Base-by-base conservation (phyloP, 2,113 vertebrate species). In the Pterocles orientalis region DNA sequence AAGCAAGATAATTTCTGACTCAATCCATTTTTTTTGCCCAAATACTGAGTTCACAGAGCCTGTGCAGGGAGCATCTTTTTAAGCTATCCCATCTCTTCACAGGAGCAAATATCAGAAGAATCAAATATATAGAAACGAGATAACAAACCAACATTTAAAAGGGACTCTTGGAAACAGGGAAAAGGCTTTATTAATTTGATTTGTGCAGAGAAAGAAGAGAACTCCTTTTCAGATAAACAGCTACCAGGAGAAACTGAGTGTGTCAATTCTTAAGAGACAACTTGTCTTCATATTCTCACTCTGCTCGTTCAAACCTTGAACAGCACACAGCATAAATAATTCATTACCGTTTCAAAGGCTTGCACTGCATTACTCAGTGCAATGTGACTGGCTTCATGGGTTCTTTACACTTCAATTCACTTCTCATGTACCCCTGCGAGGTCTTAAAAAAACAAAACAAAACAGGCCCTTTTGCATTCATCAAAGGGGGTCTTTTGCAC, bases 281-380 rank as follows among this genome's bases (percentile, higher is more conserved):
- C 91, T 82, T 84, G 93, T 88, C 96, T 96, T 96, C 73, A 79
- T 69, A 73, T 79, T 90, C 92, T 92, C 82, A 72, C 91, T 88
- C 85, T 75, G 75, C 82, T 93, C 70, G 70, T 61, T 94, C 77
- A 92, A 90, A 81, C 75, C 89, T 82, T 54, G 92, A 97, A 90
- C 68, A 41, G 95, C 90, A 95, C 3, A 6, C 77, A 90, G 92
- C 69, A 91, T 86, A 92, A 97, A 96, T 94, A 96, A 97, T 97
- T 95, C 81, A 95, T 73, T 41, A 69, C 79, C 8, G 5, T 87
- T 96, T 90, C 68, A 96, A 96, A 96, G 96, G 94, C 78, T 95
- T 77, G 88, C 86, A 53, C 78, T 84, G 89, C 93, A 90, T 90
- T 97, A 94, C 95, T 92, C 95, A 95, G 77, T 90, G 66, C 83